A percentile compares a stretch with the other conserved stretches of the same genome.
phyloP scores from a whole-genome alignment of 2,797 vertebrate genomes.

The Myoxocephalus aenaeus region DNA sequence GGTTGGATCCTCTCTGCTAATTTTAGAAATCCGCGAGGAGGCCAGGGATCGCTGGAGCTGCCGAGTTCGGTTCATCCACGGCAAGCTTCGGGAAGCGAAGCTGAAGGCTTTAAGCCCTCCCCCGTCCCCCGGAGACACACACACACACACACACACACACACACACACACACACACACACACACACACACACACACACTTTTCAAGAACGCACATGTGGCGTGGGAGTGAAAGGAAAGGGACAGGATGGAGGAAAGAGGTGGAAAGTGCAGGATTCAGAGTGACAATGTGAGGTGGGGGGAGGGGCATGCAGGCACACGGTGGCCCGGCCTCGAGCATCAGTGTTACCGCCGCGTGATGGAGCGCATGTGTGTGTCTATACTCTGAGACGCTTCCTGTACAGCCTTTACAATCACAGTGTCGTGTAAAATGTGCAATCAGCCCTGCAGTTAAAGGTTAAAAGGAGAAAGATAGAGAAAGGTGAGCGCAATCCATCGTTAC shows the following conservation, averaged over 20 bases:
- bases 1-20: conserved; percentile 63
- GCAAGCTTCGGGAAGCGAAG: conserved; percentile 5
- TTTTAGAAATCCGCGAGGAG: conserved; percentile 64
- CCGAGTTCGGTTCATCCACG: conserved; percentile 41
- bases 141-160: not conserved
- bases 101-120: conserved; percentile 27
- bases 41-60: conserved; percentile 33
- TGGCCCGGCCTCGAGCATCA: conserved; percentile 28
- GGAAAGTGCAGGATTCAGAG: conserved; percentile 22
- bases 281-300: not conserved
- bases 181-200: conserved; percentile 14
- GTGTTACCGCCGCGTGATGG: conserved; percentile 44
- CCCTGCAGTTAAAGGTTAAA: conserved; percentile 58
- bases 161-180: not conserved
- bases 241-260: conserved; percentile 17
- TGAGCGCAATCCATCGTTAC: conserved; percentile 62
- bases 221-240: conserved; percentile 13
- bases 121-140: conserved; percentile 12
- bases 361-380: conserved; percentile 1
- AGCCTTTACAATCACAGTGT: not conserved
- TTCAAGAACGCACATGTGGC: conserved; percentile 22
- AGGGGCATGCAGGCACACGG: not conserved
- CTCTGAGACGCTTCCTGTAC: not conserved
- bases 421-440: conserved; percentile 49
- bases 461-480: conserved; percentile 42